Base-by-base conservation (phyloP, 2,888 invertebrate genomes). In the Drosophila anomalipes region DNA sequence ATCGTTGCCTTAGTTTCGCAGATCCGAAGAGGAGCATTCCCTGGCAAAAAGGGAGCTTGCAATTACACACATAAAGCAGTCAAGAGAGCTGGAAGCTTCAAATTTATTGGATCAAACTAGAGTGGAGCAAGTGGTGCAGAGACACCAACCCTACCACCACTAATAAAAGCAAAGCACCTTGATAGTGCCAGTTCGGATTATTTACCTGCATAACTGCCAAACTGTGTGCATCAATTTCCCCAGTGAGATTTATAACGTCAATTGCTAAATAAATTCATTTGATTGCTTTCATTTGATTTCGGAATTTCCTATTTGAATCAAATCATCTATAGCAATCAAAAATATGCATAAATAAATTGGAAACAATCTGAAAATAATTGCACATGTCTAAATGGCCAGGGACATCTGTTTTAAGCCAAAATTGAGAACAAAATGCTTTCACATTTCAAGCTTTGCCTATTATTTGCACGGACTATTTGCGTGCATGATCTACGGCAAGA, bases 21-120 rank as follows among this genome's bases (percentile, higher is more conserved):
- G 52, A 56, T 44, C 65, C 41, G 32, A 54, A 70, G 63, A 70
- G 70, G 35, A 65, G 57, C 60, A 51, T 53, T 32, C 39, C 16
- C 49, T 26, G 56, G 56, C 70, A 56, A 70, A 65, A 65, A 60
- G 58, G 57, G 70, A 67, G 70, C 77, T 73, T 81, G 74, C 87
- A 85, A 85, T 85, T 87, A 85, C 79, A 86, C 70, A 78, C 78
- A 85, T 84, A 82, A 82, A 86, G 80, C 72, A 85, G 72, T 61
- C 63, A 69, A 84, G 70, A 82, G 73, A 78, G 71, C 82, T 81
- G 71, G 63, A n/a, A 75, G 76, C 74, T 73, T 65, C 41, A 70
- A 84, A 86, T 80, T 78, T 78, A 82, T 85, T 86, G 80, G 78
- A 82, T 73, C 77, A 79, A 68, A 58, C 35, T 26, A 12, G 54